These are phyloP conservation scores for Chrysemys picta DNA, from an alignment of 2,113 vertebrate species.

Conservation along the genomic window DNA sequence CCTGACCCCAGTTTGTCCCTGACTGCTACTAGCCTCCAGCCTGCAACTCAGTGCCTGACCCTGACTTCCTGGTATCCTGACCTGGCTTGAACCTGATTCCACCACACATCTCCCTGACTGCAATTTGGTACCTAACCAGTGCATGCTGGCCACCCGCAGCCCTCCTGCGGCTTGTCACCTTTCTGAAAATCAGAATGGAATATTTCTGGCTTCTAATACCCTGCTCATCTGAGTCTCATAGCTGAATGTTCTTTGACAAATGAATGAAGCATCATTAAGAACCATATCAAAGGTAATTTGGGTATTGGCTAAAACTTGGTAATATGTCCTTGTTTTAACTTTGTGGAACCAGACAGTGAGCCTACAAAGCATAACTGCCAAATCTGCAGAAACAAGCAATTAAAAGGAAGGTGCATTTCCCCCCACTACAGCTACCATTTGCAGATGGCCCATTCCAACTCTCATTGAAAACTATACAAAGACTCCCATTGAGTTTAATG, in stretches of 20 bases:
- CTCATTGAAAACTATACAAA: neutral
- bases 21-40: neutral
- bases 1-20: neutral
- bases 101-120: neutral
- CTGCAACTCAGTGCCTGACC: neutral
- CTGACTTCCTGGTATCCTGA: neutral
- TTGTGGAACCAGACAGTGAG: neutral
- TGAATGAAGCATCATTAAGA: neutral
- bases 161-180: neutral
- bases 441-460: neutral
- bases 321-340: neutral
- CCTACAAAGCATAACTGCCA: neutral
- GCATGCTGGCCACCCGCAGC: neutral
- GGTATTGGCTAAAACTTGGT: neutral
- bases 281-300: neutral
- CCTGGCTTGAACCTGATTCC: neutral
- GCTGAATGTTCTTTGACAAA: neutral
- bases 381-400: neutral
- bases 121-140: neutral
- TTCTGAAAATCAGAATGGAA: conserved; percentile 14
- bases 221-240: accelerated
- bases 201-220: conserved; percentile 2
- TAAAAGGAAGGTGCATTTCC: neutral
- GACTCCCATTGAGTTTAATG: neutral
- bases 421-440: neutral